Conservation (phyloP, 2,888 invertebrate species). For the Rhimphoctona megacephalus region DNA sequence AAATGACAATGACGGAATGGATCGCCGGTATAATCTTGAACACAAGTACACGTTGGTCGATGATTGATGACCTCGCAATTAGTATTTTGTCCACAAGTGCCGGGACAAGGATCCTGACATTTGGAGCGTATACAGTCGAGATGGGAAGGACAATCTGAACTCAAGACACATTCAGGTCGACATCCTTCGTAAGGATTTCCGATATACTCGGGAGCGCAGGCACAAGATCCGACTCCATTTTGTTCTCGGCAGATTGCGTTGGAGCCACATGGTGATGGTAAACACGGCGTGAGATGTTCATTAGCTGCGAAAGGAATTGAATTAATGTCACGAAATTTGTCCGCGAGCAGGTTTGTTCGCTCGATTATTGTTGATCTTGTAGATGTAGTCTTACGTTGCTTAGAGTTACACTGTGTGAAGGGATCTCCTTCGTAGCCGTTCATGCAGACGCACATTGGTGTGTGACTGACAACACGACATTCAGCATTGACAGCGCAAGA, state of each 20-base stretch:
- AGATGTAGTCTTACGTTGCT: slow-evolving; percentile 85
- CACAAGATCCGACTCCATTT: slow-evolving; percentile 86
- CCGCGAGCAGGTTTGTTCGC: slow-evolving; percentile 76
- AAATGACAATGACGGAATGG: slow-evolving; percentile 79
- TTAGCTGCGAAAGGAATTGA: slow-evolving; percentile 63
- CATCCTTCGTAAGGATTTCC: slow-evolving; percentile 88
- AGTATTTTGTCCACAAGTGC: slow-evolving; percentile 86
- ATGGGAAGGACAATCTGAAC: slow-evolving; percentile 87
- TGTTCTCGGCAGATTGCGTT: slow-evolving; percentile 86
- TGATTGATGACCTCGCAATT: slow-evolving; percentile 86
- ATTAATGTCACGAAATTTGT: neutral
- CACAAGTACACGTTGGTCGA: slow-evolving; percentile 86
- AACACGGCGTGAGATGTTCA: slow-evolving; percentile 80
- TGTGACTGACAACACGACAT: slow-evolving; percentile 92
- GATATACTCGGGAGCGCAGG: slow-evolving; percentile 85
- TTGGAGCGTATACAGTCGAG: slow-evolving; percentile 87
- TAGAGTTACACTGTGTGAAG: slow-evolving; percentile 90
- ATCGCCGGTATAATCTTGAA: slow-evolving; percentile 84
- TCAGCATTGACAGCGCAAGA: slow-evolving; percentile 92
- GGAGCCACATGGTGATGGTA: slow-evolving; percentile 86
- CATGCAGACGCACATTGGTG: slow-evolving; percentile 91
- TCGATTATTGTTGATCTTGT: slow-evolving; percentile 73
- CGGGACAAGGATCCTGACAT: slow-evolving; percentile 87
- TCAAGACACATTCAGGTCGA: slow-evolving; percentile 86
- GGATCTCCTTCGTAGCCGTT: slow-evolving; percentile 92